Percentiles rank a stretch among this genome's conserved stretches.
Conservation (phyloP, 1,140 invertebrate species). For the Globodera rostochiensis region DNA sequence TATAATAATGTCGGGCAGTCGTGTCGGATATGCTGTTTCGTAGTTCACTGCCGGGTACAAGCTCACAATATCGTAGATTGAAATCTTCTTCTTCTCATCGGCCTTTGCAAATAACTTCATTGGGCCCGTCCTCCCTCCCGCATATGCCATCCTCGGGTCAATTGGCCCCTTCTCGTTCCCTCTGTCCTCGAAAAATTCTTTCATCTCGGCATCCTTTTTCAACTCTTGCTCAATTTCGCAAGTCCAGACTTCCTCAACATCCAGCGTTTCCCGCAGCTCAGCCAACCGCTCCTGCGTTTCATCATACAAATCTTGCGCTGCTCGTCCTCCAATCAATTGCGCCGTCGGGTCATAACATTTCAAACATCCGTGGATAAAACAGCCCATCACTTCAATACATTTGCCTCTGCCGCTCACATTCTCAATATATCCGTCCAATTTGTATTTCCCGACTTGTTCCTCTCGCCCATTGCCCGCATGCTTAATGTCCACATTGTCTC, state of each 20-base stretch:
- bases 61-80: too few species aligned
- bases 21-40: not conserved
- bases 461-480: constrained; percentile 5
- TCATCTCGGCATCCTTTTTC: not conserved
- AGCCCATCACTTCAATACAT: not conserved
- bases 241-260: not conserved
- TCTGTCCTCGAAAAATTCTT: too few species aligned
- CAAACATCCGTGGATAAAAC: not conserved
- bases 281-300: not conserved
- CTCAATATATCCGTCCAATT: not conserved
- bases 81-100: too few species aligned
- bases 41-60: not conserved
- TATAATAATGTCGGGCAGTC: not conserved
- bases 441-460: not conserved
- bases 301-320: not conserved
- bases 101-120: too few species aligned
- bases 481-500: not conserved
- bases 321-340: not conserved
- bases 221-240: not conserved
- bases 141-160: too few species aligned
- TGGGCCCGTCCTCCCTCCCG: too few species aligned
- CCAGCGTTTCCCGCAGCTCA: too few species aligned
- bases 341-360: not conserved
- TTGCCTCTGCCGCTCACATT: too few species aligned
- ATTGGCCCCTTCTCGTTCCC: too few species aligned